phyloP scores from a whole-genome alignment of 2,888 invertebrate species.

The Biston stratarius region DNA sequence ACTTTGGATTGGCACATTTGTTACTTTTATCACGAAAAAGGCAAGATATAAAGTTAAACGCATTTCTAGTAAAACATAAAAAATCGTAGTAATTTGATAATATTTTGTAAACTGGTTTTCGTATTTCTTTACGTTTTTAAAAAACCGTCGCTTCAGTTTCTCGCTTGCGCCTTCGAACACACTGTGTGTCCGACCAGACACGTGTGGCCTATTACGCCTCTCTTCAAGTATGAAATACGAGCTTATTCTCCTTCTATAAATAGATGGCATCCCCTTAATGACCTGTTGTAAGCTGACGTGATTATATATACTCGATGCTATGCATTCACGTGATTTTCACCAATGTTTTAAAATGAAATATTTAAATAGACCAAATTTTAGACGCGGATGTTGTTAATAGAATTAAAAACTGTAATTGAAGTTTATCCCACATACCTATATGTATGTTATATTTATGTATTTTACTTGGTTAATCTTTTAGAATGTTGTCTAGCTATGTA shows the following conservation, averaged over 20 bases:
- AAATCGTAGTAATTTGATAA: too few species aligned
- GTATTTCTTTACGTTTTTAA: not conserved
- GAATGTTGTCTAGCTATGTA: too few species aligned
- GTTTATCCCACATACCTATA: too few species aligned
- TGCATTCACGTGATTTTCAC: conserved; percentile 17
- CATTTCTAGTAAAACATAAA: too few species aligned
- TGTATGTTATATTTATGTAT: too few species aligned
- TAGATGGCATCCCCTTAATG: conserved; percentile 52
- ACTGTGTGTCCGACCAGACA: conserved; percentile 56
- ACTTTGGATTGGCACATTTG: too few species aligned
- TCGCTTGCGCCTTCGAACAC: conserved; percentile 29
- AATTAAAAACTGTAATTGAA: too few species aligned
- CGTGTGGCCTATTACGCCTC: conserved; percentile 79
- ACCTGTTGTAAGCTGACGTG: conserved; percentile 47
- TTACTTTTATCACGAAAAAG: too few species aligned
- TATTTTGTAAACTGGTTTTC: not conserved
- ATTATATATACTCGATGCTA: conserved; percentile 31
- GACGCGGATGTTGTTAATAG: not conserved
- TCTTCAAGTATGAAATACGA: conserved; percentile 77
- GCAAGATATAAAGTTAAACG: too few species aligned
- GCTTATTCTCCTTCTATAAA: conserved; percentile 56
- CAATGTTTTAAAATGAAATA: not conserved
- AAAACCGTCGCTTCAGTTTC: conserved; percentile 23
- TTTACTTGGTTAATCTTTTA: too few species aligned
- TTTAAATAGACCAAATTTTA: not conserved